Percentiles rank a stretch among this genome's conserved stretches.
These are phyloP conservation scores for Barypeithes pellucidus DNA, from an alignment of 2,888 invertebrate species.

Conservation along the genomic window DNA sequence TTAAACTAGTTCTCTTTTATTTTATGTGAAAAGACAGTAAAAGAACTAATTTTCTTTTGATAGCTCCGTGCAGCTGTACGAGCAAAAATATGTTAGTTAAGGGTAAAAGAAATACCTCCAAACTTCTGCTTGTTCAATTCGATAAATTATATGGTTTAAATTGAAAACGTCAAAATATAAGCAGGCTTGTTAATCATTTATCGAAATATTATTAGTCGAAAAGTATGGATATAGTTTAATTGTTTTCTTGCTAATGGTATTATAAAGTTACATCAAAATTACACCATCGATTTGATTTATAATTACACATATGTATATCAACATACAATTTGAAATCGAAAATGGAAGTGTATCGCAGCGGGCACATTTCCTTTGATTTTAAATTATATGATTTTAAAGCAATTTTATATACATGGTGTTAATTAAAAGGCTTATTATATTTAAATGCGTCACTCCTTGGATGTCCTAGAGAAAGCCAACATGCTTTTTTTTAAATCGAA, in stretches of 20 bases:
- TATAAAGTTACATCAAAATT: slow-evolving; percentile 9
- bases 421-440: too few relatives aligned
- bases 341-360: neutral
- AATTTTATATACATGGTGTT: too few relatives aligned
- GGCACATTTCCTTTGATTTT: neutral
- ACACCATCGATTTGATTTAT: slow-evolving; percentile 10
- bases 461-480: too few relatives aligned
- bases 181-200: neutral
- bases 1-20: slow-evolving; percentile 20
- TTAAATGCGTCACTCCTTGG: too few relatives aligned
- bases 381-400: neutral
- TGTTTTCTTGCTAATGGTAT: slow-evolving; percentile 13
- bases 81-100: slow-evolving; percentile 5
- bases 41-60: slow-evolving; percentile 19
- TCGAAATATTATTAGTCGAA: slow-evolving; percentile 13
- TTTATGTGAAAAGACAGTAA: slow-evolving; percentile 28
- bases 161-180: slow-evolving; percentile 14
- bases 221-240: slow-evolving; percentile 3
- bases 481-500: too few relatives aligned
- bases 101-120: neutral
- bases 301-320: neutral
- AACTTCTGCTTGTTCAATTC: neutral
- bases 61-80: slow-evolving; percentile 3
- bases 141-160: neutral
- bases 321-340: neutral